A percentile compares a stretch with the other conserved stretches of the same genome.
Conservation (phyloP, 2,797 vertebrate genomes). For the Iguana delicatissima region DNA sequence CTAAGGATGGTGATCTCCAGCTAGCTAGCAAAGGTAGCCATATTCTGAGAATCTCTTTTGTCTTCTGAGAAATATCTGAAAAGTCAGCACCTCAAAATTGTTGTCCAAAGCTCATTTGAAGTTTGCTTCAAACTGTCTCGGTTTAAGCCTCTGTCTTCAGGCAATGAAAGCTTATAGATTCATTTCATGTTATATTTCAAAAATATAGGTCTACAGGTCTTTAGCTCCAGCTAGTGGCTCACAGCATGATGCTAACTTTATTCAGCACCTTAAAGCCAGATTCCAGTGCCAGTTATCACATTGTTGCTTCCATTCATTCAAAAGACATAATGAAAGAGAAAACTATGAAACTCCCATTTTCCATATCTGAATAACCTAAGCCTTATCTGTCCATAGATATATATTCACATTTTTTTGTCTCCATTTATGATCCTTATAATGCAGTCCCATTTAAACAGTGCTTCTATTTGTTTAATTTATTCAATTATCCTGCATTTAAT, state of each 20-base stretch:
- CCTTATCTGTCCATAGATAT: background rate
- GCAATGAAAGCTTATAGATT: constrained; percentile 40
- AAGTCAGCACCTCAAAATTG: constrained; percentile 38
- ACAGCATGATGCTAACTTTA: constrained; percentile 73
- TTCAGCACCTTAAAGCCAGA: constrained; percentile 46
- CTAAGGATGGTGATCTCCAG: constrained; percentile 1
- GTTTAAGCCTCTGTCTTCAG: constrained; percentile 47
- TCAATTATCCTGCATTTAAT: background rate
- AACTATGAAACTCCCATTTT: background rate
- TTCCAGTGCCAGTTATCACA: constrained; percentile 39
- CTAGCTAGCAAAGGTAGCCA: background rate
- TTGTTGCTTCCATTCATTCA: constrained; percentile 46
- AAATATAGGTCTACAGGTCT: constrained; percentile 73
- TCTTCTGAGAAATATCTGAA: constrained; percentile 30
- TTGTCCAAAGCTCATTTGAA: constrained; percentile 47
- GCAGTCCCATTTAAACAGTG: background rate
- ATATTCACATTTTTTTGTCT: background rate
- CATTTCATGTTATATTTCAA: constrained; percentile 17
- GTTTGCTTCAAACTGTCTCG: constrained; percentile 46
- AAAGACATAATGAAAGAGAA: constrained; percentile 12
- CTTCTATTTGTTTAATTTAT: background rate
- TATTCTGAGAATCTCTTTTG: constrained; percentile 31
- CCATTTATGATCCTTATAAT: background rate
- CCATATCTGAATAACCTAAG: constrained; percentile 2
- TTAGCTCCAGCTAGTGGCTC: constrained; percentile 79